These are phyloP conservation scores for Gymnorhina tibicen DNA, from an alignment of 2,113 vertebrate species.

Conservation along the genomic window DNA sequence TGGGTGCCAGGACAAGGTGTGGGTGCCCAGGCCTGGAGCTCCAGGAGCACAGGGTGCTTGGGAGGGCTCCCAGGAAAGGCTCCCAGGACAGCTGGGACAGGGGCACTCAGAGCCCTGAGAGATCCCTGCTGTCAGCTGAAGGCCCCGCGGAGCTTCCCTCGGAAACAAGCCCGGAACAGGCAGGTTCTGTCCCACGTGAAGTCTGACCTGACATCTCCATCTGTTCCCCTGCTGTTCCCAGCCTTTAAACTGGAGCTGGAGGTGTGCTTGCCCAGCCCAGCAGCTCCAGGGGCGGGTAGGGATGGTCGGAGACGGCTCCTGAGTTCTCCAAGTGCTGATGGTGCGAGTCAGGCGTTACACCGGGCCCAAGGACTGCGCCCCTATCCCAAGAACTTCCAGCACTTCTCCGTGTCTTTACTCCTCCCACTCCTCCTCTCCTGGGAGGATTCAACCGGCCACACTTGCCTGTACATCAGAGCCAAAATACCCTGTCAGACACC, in stretches of 20 bases:
- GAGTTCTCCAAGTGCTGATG: neutral
- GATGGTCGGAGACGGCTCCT: neutral
- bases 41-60: neutral
- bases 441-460: neutral
- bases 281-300: neutral
- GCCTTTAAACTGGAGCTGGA: neutral
- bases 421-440: neutral
- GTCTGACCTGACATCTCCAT: neutral
- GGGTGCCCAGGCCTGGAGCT: neutral
- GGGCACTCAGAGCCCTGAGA: neutral
- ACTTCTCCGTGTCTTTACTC: neutral
- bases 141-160: neutral
- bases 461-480: neutral
- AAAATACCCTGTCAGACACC: neutral
- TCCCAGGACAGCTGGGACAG: neutral
- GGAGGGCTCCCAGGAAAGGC: neutral
- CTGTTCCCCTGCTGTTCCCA: neutral
- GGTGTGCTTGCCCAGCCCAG: neutral
- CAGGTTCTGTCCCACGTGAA: neutral
- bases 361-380: neutral
- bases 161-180: neutral
- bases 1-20: neutral
- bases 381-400: neutral
- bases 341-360: neutral
- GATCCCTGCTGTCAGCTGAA: neutral